Percentiles rank a stretch among this genome's conserved stretches.
Conservation (phyloP, 2,113 vertebrate species). For the Oreochromis tanganicae region DNA sequence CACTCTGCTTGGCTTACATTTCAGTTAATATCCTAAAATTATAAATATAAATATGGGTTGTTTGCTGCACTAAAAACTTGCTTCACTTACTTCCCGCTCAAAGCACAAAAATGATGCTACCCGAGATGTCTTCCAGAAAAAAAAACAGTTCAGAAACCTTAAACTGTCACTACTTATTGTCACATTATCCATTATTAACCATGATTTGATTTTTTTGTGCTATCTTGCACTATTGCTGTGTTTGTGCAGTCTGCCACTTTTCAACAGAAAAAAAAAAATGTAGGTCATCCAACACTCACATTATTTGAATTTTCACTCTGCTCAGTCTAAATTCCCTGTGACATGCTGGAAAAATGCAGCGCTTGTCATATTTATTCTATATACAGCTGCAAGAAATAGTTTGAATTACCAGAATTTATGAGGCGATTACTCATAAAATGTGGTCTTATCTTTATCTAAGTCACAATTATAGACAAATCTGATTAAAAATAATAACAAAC, state of each 20-base stretch:
- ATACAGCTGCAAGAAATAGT: background rate
- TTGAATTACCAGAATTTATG: background rate
- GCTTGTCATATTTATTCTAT: background rate
- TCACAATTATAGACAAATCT: background rate
- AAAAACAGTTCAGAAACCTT: background rate
- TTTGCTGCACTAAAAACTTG: background rate
- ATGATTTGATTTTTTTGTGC: background rate
- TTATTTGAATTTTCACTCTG: background rate
- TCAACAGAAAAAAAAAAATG: background rate
- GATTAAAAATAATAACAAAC: background rate
- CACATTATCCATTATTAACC: constrained; percentile 9
- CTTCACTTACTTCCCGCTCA: background rate
- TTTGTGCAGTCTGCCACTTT: constrained; percentile 16
- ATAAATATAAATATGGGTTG: background rate
- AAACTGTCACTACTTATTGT: constrained; percentile 8
- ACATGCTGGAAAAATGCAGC: background rate
- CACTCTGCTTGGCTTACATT: background rate
- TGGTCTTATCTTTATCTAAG: background rate
- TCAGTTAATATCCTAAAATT: background rate
- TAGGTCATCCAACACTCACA: background rate
- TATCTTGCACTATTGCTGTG: background rate
- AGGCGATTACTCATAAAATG: background rate
- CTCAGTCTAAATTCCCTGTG: background rate
- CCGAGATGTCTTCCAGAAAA: background rate
- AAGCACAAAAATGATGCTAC: background rate